Evolutionary conservation across 2,888 invertebrate genomes (phyloP), one percentile per base, ranked within the genome.

Genomic region (Ormyrus rosae): DNA sequence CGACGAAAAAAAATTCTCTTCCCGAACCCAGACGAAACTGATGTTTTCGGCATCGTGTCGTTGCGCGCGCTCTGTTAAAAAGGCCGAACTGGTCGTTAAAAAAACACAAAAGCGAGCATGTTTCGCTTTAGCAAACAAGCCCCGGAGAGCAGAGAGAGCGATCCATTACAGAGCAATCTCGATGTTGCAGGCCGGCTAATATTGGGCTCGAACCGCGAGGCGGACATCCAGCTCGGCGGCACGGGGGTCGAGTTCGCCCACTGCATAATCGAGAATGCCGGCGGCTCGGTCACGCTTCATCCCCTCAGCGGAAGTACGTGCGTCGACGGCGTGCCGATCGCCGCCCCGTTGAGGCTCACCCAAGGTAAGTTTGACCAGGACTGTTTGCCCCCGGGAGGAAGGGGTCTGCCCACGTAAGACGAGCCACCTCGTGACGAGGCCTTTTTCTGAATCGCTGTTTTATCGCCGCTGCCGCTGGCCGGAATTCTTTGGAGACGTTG

Each of bases 181-280:
- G 56, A n/a, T 48, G 50, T 69, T 80, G 6, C 92, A 97, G 97
- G 97, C 84, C 94, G 96, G 83, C 95, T 96, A 69, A 95, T 96
- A 19, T 93, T 97, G 83, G 96, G 96, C 80, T 95, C 95, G 81
- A 94, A 95, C 83, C 93, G 94, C 75, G 94, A 94, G 87, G 96
- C 96, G 87, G 97, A 97, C 90, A 95, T 98, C 84, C 93, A 95
- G 83, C 94, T 98, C 45, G 94, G 95, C 85, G 97, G 97, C n/a
- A 94, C 95, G 0, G 97, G 97, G 3, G 96, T 98, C 48, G 95
- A 96, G 83, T 93, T 94, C 81, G 92, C 96, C 67, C 98, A 98
- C 91, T 97, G 97, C 89, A 95, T 95, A 87, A 96, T 98, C 82
- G 96, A 97, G 90, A 96, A 97, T 91, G 94, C 94, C 79, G 95